Conservation (phyloP, 2,797 vertebrate species). For the Esox masquinongy region DNA sequence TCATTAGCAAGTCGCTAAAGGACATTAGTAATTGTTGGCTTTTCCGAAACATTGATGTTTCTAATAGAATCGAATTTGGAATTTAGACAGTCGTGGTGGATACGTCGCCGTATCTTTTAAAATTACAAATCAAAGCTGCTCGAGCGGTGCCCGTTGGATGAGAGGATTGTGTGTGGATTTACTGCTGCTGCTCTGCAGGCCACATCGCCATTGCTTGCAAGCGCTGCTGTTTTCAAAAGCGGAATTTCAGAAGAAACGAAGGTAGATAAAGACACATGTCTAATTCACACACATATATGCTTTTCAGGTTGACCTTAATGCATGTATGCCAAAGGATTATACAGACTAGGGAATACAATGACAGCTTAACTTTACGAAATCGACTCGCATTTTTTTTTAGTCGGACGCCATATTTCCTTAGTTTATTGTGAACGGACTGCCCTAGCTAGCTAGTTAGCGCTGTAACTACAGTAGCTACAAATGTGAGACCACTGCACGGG, state of each 20-base stretch:
- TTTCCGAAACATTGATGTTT: constrained; percentile 13
- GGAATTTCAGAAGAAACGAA: constrained; percentile 52
- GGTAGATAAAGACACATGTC: constrained; percentile 47
- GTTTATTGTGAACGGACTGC: constrained; percentile 58
- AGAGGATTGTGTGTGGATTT: constrained; percentile 70
- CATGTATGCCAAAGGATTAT: neutral
- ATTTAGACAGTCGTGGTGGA: constrained; percentile 62
- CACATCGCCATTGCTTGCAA: constrained; percentile 69
- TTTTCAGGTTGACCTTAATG: accelerated
- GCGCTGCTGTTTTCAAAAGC: constrained; percentile 61
- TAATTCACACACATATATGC: neutral
- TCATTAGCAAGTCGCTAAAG: constrained; percentile 10
- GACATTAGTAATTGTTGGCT: constrained; percentile 25
- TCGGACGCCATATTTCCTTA: constrained; percentile 89
- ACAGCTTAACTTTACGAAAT: neutral
- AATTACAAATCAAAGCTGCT: constrained; percentile 38
- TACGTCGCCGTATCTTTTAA: constrained; percentile 37
- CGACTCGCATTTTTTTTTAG: constrained; percentile 74
- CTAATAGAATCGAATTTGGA: constrained; percentile 19
- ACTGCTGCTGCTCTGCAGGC: constrained; percentile 70
- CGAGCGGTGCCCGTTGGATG: constrained; percentile 61
- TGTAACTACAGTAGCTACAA: neutral
- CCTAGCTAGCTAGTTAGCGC: constrained; percentile 28
- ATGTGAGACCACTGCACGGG: constrained; percentile 1
- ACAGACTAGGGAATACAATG: neutral